Evolutionary conservation across 2,797 vertebrate genomes (phyloP).

Genomic region (Simalia tracyae): DNA sequence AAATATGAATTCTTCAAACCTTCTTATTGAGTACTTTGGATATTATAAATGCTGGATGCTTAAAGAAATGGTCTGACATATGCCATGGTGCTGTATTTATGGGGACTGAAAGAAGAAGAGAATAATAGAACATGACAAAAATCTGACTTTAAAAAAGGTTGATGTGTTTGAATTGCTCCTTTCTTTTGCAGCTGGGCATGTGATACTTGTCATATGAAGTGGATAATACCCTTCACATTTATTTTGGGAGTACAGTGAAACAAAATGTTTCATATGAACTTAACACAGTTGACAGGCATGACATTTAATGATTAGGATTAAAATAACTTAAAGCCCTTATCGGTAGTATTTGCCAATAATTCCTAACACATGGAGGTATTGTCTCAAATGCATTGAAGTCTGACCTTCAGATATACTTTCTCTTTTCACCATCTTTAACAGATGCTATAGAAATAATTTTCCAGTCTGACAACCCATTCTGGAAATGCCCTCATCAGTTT

Average conservation of each 20-base stretch:
- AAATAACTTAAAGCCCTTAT: background rate
- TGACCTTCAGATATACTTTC: slow-evolving; percentile 15
- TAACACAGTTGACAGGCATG: background rate
- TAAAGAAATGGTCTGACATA: background rate
- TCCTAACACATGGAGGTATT: background rate
- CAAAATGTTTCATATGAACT: background rate
- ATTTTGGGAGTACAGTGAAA: background rate
- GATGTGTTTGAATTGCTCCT: background rate
- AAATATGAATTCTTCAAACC: background rate
- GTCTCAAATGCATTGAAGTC: background rate
- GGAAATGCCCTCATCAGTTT: background rate
- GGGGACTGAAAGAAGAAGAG: background rate
- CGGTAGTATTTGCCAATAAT: background rate
- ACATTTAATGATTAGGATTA: background rate
- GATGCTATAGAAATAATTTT: background rate
- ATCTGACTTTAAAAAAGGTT: background rate
- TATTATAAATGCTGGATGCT: background rate
- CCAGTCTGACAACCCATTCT: background rate
- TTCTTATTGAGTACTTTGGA: background rate
- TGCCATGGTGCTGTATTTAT: no score
- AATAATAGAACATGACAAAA: background rate
- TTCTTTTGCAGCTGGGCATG: background rate
- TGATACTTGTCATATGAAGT: background rate
- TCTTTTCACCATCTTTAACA: background rate
- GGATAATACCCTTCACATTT: background rate